phyloP scores from a whole-genome alignment of 2,888 invertebrate species.

The Drosophila meridionalis region DNA sequence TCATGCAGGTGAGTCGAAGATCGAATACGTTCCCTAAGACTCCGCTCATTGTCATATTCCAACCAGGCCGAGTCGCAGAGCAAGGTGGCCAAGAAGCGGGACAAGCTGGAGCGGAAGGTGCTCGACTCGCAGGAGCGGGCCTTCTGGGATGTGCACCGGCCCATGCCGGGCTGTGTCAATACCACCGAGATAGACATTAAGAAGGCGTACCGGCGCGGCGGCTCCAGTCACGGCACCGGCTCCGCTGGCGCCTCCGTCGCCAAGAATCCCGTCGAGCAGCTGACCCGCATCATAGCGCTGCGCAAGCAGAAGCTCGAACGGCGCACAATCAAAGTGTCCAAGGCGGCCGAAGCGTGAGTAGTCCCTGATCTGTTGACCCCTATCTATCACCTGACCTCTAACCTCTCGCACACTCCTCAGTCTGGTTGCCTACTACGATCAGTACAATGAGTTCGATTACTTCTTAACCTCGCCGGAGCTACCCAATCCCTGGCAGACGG shows the following conservation, averaged over 20 bases:
- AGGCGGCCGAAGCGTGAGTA: constrained; percentile 96
- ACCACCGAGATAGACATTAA: constrained; percentile 99
- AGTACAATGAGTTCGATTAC: constrained; percentile 98
- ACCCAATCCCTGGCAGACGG: constrained; percentile 98
- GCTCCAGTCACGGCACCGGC: constrained; percentile 85
- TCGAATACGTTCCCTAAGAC: too few species aligned
- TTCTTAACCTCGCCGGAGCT: constrained; percentile 96
- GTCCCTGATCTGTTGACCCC: too few species aligned
- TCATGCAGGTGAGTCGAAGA: constrained; percentile 92
- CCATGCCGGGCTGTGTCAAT: constrained; percentile 99
- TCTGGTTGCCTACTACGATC: constrained; percentile 96
- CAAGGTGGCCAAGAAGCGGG: constrained; percentile 98
- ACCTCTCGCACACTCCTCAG: constrained; percentile 84
- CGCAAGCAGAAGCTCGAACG: constrained; percentile 93
- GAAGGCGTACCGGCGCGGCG: constrained; percentile 91
- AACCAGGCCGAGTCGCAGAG: constrained; percentile 88
- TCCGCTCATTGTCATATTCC: too few species aligned
- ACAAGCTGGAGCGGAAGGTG: constrained; percentile 98
- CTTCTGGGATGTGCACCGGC: constrained; percentile 99
- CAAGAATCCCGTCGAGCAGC: constrained; percentile 85
- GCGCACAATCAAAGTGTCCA: constrained; percentile 95
- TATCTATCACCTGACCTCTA: background rate
- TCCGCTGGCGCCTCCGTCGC: constrained; percentile 84
- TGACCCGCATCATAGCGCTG: constrained; percentile 89
- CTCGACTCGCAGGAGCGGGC: constrained; percentile 99